A percentile compares a stretch with the other conserved stretches of the same genome.
Conservation (phyloP, 2,113 vertebrate species). For the Turnix velox region DNA sequence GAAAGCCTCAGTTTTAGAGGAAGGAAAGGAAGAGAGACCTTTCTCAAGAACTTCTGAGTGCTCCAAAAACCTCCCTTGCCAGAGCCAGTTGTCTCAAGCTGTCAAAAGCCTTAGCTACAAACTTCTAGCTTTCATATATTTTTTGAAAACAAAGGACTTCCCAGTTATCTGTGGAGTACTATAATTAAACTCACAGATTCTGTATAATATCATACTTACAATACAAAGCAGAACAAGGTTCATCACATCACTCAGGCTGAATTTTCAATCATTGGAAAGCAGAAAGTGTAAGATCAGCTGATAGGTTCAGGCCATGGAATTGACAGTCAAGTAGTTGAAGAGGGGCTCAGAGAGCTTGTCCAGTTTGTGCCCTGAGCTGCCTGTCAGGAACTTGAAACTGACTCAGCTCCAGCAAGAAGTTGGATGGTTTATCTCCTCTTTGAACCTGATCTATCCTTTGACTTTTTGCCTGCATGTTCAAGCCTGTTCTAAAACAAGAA, state of each 20-base stretch:
- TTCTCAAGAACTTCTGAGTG: background rate
- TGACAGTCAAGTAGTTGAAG: background rate
- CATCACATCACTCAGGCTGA: constrained; percentile 15
- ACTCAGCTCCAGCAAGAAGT: background rate
- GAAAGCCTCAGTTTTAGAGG: background rate
- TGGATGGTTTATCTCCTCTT: background rate
- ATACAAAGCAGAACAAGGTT: constrained; percentile 43
- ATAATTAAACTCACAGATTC: constrained; percentile 51
- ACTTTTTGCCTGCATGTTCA: background rate
- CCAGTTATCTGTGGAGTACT: constrained; percentile 8
- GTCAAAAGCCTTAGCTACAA: background rate
- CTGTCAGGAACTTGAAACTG: background rate
- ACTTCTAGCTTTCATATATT: constrained; percentile 23
- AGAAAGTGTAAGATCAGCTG: background rate
- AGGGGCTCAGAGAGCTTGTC: background rate
- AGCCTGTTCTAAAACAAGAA: background rate
- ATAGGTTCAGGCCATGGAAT: background rate
- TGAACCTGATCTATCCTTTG: background rate
- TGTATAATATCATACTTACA: background rate
- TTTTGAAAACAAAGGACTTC: constrained; percentile 35
- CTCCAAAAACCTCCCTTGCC: background rate
- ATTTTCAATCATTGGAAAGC: background rate
- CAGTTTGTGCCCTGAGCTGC: background rate
- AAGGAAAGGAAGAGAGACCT: background rate
- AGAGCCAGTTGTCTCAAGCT: background rate